Evolutionary conservation across 1,140 invertebrate species (phyloP).

Genomic region (Lasaia peninsularis): DNA sequence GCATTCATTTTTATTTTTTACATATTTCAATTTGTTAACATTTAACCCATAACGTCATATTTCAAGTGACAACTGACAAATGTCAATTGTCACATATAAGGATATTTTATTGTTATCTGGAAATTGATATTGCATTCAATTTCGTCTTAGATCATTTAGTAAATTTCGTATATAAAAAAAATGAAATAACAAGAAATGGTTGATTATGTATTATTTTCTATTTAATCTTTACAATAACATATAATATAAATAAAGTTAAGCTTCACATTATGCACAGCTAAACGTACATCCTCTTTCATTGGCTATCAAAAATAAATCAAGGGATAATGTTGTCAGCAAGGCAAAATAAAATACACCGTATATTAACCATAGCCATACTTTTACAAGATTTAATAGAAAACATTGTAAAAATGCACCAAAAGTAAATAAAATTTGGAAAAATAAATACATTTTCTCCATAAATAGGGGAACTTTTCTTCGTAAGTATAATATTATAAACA

Average conservation of each 20-base stretch:
- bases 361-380: conserved; percentile 63
- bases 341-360: conserved; percentile 64
- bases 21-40: too few relatives aligned
- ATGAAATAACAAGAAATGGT: not conserved
- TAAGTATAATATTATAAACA: conserved; percentile 64
- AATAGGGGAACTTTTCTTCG: conserved; percentile 64
- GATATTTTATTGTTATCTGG: too few relatives aligned
- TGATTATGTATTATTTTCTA: conserved; percentile 4
- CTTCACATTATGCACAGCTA: conserved; percentile 53
- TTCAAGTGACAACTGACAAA: too few relatives aligned
- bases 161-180: not conserved
- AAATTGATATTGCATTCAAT: too few relatives aligned
- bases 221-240: not conserved
- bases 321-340: conserved; percentile 47
- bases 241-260: conserved; percentile 12
- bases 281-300: conserved; percentile 70
- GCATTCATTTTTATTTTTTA: too few relatives aligned
- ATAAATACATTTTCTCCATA: conserved; percentile 72
- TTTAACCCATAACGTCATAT: too few relatives aligned
- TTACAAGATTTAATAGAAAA: conserved; percentile 60
- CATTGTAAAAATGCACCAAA: conserved; percentile 70
- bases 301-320: conserved; percentile 65
- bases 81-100: too few relatives aligned
- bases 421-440: conserved; percentile 70
- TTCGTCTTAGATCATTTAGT: too few relatives aligned